These are phyloP conservation scores for Heteromyza rotundicornis DNA, from an alignment of 2,888 invertebrate species.

Conservation along the genomic window DNA sequence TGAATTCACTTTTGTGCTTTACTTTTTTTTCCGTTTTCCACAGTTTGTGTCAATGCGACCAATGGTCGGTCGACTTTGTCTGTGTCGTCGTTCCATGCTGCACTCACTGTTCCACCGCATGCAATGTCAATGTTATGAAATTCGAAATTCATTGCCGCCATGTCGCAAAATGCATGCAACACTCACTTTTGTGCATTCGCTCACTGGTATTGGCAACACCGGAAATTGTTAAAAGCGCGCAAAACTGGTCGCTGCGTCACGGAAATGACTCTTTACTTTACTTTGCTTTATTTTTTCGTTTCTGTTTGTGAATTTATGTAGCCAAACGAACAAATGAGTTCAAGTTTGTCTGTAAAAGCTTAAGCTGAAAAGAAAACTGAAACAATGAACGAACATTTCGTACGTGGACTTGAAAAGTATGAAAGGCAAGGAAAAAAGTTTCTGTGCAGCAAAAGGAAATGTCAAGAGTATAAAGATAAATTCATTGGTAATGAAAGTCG, in stretches of 20 bases:
- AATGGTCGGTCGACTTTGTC: too few species aligned
- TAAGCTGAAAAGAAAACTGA: too few species aligned
- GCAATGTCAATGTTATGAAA: conserved; percentile 7
- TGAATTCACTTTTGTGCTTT: too few species aligned
- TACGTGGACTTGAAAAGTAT: too few species aligned
- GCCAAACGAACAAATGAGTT: conserved; percentile 3
- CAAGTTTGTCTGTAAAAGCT: too few species aligned
- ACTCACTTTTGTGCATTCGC: neutral
- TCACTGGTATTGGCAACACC: neutral
- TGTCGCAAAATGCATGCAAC: neutral
- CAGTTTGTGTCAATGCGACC: too few species aligned
- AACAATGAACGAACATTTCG: too few species aligned
- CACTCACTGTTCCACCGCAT: neutral
- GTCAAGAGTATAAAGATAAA: too few species aligned
- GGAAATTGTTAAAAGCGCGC: neutral
- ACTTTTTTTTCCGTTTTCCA: too few species aligned
- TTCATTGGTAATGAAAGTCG: too few species aligned
- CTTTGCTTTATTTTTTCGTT: neutral
- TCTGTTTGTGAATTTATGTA: neutral
- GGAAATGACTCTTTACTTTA: neutral
- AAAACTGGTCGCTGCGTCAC: neutral
- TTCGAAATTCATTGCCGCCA: neutral
- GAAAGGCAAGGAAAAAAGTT: too few species aligned
- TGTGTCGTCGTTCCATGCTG: neutral
- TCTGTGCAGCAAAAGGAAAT: too few species aligned